These are phyloP conservation scores for Pandemis cinnamomeana DNA, from an alignment of 2,888 invertebrate species.

Conservation along the genomic window DNA sequence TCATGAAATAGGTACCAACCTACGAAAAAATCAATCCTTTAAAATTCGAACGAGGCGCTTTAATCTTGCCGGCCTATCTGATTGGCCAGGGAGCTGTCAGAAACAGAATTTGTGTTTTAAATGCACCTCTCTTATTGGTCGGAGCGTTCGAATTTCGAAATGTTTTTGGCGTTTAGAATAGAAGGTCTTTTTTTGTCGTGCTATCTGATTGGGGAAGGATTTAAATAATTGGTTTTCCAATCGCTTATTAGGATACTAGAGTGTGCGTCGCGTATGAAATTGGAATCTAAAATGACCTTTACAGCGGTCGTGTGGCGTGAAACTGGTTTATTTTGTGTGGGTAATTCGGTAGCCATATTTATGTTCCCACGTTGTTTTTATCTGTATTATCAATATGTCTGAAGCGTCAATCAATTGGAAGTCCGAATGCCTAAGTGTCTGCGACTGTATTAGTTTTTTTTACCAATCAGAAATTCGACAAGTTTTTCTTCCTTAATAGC, in stretches of 20 bases:
- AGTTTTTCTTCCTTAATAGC: background rate
- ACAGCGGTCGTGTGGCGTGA: slow-evolving; percentile 26
- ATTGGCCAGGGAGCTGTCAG: slow-evolving; percentile 79
- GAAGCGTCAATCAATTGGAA: slow-evolving; percentile 23
- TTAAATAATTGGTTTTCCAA: slow-evolving; percentile 64
- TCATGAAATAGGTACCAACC: slow-evolving; percentile 27
- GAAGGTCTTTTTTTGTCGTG: slow-evolving; percentile 53
- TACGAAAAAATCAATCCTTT: slow-evolving; percentile 58
- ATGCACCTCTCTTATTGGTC: slow-evolving; percentile 73
- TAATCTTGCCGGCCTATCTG: slow-evolving; percentile 77
- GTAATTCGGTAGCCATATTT: slow-evolving; percentile 41
- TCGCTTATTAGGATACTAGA: slow-evolving; percentile 46
- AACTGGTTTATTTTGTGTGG: slow-evolving; percentile 44
- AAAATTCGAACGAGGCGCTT: slow-evolving; percentile 71
- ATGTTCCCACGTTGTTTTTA: slow-evolving; percentile 40
- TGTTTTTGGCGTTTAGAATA: slow-evolving; percentile 58
- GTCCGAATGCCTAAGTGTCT: background rate
- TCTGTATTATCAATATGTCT: slow-evolving; percentile 36
- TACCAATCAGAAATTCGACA: background rate
- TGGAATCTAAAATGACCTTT: slow-evolving; percentile 41
- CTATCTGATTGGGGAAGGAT: slow-evolving; percentile 59
- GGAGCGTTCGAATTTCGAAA: slow-evolving; percentile 64
- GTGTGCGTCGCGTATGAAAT: slow-evolving; percentile 40
- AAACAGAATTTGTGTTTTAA: slow-evolving; percentile 75
- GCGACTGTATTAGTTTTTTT: background rate